Evolutionary conservation across 2,888 invertebrate genomes (phyloP).

Genomic region (Phrixothrix hirtus): DNA sequence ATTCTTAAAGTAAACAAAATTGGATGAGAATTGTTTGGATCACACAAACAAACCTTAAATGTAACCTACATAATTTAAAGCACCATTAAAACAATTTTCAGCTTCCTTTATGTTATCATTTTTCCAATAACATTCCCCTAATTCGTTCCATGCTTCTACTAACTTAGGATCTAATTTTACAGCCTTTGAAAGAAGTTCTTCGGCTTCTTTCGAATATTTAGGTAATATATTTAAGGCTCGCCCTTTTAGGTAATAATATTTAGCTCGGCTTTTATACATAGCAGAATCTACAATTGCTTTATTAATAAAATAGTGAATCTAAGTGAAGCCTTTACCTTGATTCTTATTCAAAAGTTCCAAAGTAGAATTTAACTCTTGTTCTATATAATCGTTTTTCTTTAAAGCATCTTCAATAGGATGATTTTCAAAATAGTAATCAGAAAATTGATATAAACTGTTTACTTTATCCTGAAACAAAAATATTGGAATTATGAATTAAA

Average conservation of each 20-base stretch:
- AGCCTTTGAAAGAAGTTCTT: slow-evolving; percentile 77
- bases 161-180: slow-evolving; percentile 82
- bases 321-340: slow-evolving; percentile 60
- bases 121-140: slow-evolving; percentile 90
- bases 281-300: slow-evolving; percentile 47
- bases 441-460: slow-evolving; percentile 66
- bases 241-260: slow-evolving; percentile 74
- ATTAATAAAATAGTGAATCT: too few relatives aligned
- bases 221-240: slow-evolving; percentile 73
- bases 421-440: slow-evolving; percentile 79
- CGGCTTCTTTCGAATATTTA: slow-evolving; percentile 69
- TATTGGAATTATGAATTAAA: slow-evolving; percentile 7
- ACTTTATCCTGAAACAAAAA: slow-evolving; percentile 65
- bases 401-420: slow-evolving; percentile 70
- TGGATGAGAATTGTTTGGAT: too few relatives aligned
- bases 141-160: slow-evolving; percentile 84
- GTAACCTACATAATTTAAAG: slow-evolving; percentile 65
- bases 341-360: slow-evolving; percentile 66
- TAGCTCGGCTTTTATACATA: slow-evolving; percentile 58
- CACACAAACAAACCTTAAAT: too few relatives aligned
- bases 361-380: slow-evolving; percentile 64
- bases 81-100: slow-evolving; percentile 80
- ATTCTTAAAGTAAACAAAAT: too few relatives aligned
- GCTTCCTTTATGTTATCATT: slow-evolving; percentile 79
- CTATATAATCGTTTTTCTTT: slow-evolving; percentile 67